A percentile compares a stretch with the other conserved stretches of the same genome.
Evolutionary conservation across 2,113 vertebrate genomes (phyloP).

Genomic region (Clarias batrachus): DNA sequence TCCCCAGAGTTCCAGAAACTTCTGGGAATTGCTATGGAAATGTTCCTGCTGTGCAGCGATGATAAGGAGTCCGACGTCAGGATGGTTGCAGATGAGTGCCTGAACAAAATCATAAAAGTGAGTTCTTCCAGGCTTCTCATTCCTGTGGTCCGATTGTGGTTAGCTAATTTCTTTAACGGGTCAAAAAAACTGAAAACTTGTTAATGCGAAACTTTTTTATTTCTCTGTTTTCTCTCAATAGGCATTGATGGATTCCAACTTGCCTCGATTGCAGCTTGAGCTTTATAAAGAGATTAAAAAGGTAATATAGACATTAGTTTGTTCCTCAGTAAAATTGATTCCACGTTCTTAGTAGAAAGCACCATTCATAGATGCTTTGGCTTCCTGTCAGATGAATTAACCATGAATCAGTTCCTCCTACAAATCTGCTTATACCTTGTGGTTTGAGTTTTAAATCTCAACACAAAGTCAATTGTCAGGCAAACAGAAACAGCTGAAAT

Average conservation of each 20-base stretch:
- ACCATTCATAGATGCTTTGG: neutral
- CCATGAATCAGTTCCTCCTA: neutral
- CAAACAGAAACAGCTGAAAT: neutral
- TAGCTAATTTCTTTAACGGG: neutral
- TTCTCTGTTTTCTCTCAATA: constrained; percentile 56
- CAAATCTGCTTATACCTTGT: neutral
- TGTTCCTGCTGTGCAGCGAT: constrained; percentile 94
- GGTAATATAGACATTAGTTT: constrained; percentile 64
- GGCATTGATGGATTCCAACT: constrained; percentile 97
- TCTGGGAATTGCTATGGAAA: constrained; percentile 95
- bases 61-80: constrained; percentile 94
- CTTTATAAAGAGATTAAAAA: constrained; percentile 99
- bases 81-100: constrained; percentile 98
- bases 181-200: neutral
- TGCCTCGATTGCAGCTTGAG: constrained; percentile 92
- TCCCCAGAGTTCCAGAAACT: constrained; percentile 97
- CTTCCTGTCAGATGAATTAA: neutral
- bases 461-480: neutral
- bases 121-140: constrained; percentile 46
- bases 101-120: constrained; percentile 99
- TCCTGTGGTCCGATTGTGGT: neutral
- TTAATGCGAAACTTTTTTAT: neutral
- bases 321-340: neutral
- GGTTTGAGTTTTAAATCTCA: neutral
- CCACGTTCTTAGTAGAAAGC: neutral